Conservation (phyloP, 2,888 invertebrate genomes). For the Harpagoxenus sublaevis region DNA sequence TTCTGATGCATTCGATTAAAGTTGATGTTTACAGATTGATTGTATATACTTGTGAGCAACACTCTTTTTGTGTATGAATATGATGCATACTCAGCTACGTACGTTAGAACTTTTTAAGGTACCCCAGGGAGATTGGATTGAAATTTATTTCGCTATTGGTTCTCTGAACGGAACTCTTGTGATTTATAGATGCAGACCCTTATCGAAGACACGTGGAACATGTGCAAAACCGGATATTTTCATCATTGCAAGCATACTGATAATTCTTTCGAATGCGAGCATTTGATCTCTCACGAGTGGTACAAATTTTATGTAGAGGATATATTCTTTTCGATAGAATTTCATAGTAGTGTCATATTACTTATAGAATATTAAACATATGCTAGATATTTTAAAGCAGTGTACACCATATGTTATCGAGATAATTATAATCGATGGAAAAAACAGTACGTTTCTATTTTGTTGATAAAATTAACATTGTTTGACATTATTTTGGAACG, state of each 20-base stretch:
- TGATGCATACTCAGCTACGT: neutral
- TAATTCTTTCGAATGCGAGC: neutral
- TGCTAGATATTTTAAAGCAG: neutral
- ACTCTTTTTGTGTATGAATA: neutral
- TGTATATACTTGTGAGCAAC: neutral
- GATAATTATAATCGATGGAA: neutral
- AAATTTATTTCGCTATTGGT: slow-evolving; percentile 15
- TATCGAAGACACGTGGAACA: slow-evolving; percentile 7
- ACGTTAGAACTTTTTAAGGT: neutral
- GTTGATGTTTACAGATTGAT: neutral
- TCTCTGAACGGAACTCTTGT: neutral
- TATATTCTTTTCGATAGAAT: neutral
- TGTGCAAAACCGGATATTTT: neutral
- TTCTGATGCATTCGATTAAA: neutral
- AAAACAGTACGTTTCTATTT: neutral
- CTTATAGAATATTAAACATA: neutral
- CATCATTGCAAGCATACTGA: neutral
- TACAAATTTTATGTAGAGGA: neutral
- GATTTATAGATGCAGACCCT: slow-evolving; percentile 2
- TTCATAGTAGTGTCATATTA: slow-evolving; percentile 2
- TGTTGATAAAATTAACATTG: neutral
- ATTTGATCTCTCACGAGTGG: neutral
- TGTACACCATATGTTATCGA: neutral
- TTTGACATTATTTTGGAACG: neutral
- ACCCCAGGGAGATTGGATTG: neutral